phyloP scores from a whole-genome alignment of 2,888 invertebrate species.

The Microplitis deprimator region DNA sequence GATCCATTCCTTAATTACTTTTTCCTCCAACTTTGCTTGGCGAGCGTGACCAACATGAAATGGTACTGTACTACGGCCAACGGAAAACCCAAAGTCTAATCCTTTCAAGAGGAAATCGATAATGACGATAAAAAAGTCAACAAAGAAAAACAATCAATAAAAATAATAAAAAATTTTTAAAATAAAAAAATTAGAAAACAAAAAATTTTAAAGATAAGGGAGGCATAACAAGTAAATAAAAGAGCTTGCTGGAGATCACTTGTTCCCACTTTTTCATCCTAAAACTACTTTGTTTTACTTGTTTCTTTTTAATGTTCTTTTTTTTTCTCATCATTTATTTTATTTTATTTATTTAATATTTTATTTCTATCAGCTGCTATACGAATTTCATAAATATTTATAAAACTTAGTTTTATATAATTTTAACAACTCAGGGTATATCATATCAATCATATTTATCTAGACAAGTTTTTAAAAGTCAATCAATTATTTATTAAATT shows the following conservation, averaged over 20 bases:
- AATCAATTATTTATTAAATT: no score
- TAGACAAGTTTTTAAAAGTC: no score
- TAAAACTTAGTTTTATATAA: background rate
- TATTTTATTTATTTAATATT: no score
- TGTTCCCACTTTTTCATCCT: background rate
- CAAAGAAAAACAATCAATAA: slow-evolving; percentile 3
- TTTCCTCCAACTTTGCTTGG: slow-evolving; percentile 53
- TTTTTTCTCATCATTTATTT: no score
- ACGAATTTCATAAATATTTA: background rate
- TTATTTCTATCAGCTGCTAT: no score
- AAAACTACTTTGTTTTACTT: background rate
- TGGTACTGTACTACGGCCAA: slow-evolving; percentile 33
- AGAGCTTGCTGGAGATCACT: slow-evolving; percentile 13
- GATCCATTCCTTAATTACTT: slow-evolving; percentile 55
- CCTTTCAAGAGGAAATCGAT: slow-evolving; percentile 34
- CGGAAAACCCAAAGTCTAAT: slow-evolving; percentile 16
- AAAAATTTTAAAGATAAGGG: background rate
- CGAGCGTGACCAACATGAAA: slow-evolving; percentile 55
- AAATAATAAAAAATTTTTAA: background rate
- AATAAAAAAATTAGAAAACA: slow-evolving; percentile 9
- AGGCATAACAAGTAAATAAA: slow-evolving; percentile 15
- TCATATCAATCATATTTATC: no score
- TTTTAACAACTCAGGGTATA: no score
- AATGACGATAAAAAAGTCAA: slow-evolving; percentile 31
- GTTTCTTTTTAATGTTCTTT: no score